A percentile compares a stretch with the other conserved stretches of the same genome.
These are phyloP conservation scores for Ruditapes philippinarum DNA, from an alignment of 1,140 invertebrate species.

Conservation along the genomic window DNA sequence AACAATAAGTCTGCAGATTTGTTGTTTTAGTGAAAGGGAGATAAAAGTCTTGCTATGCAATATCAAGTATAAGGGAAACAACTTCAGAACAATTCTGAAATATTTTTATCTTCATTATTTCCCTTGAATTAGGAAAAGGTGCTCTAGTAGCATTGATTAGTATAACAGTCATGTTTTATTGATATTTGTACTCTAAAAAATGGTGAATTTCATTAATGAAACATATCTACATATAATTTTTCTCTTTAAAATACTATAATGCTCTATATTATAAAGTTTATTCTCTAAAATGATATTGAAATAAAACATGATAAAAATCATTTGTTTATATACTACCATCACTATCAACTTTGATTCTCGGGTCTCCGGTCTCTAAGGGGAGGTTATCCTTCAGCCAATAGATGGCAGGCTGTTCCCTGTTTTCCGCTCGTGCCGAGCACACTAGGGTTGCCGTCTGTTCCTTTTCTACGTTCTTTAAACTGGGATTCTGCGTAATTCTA, in stretches of 20 bases:
- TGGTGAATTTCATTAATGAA: too few relatives aligned
- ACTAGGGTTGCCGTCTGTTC: conserved; percentile 95
- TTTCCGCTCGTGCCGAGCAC: conserved; percentile 95
- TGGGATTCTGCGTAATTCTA: conserved; percentile 93
- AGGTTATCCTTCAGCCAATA: conserved; percentile 97
- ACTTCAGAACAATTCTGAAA: neutral
- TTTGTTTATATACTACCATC: conserved; percentile 87
- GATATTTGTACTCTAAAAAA: too few relatives aligned
- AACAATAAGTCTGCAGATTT: too few relatives aligned
- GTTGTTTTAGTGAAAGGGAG: too few relatives aligned
- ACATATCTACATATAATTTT: too few relatives aligned
- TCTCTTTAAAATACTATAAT: too few relatives aligned
- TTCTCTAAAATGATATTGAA: too few relatives aligned
- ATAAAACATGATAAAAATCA: too few relatives aligned
- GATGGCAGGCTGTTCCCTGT: conserved; percentile 90
- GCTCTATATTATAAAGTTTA: too few relatives aligned
- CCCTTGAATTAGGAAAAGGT: neutral
- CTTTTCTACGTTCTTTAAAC: conserved; percentile 96
- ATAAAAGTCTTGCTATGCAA: too few relatives aligned
- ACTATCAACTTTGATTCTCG: conserved; percentile 93
- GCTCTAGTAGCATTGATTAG: too few relatives aligned
- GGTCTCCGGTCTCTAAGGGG: conserved; percentile 93
- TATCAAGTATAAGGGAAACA: neutral
- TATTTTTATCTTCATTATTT: neutral
- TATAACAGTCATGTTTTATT: too few relatives aligned